Evolutionary conservation across 2,888 invertebrate genomes (phyloP), one percentile per base, ranked within the genome.

Genomic region (Galeopsomyia nigrocyanea): DNA sequence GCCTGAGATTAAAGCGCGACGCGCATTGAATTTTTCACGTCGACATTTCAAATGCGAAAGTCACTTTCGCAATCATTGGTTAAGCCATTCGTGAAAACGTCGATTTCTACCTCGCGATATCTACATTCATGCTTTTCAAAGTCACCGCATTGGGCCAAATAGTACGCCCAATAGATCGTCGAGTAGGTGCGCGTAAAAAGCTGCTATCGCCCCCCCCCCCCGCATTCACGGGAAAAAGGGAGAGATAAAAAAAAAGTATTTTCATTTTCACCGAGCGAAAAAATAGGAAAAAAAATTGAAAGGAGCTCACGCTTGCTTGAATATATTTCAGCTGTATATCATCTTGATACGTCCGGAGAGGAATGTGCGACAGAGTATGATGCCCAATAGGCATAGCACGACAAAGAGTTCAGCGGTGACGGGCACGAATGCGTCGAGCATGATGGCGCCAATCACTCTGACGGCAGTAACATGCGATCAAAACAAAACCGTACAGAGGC

Each of bases 341-440:
- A 96, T 97, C 79, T 87, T 97, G 76, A 90, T 96, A 74, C 91
- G 95, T 77, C 96, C 97, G 13, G 96, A 97, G 87, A 89, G 95
- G 50, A 97, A 97, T 87, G 92, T 97, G 14, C 90, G 97, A 0
- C 95, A 95, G 83, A 94, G 93, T 85, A 94, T 94, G 90, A 94
- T 94, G 93, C 93, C 93, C 19, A 91, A 92, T 78, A 87, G 91
- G 50, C 90, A 89, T 79, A 89, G 89, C 78, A 90, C 90, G 58
- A 91, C 90, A 79, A 91, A 91, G 80, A 90, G 89, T 58, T 89
- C 90, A 0, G 87, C 88, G 3, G 89, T 89, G 22, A 90, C 90
- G 0, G 89, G 90, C 2, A 90, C 91, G 2, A 87, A 88, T 57
- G 85, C 86, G 1, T 89, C 89, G 22, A 91, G 90, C 72, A 91